Evolutionary conservation across 2,888 invertebrate species (phyloP).

Genomic region (Tenthredo amoena): DNA sequence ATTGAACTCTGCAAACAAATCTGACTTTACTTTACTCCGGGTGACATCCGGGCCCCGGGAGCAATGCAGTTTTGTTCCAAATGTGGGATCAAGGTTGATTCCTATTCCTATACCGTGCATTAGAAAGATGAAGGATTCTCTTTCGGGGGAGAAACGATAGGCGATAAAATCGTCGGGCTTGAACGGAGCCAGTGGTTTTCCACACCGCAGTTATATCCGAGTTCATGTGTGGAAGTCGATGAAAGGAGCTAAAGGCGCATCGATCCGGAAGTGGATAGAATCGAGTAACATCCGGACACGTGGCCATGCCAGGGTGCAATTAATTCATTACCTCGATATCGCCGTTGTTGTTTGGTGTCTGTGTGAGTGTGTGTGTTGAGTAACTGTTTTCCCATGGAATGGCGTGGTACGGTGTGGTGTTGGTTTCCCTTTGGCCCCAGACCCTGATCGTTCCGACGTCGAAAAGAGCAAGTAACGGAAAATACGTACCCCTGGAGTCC

Average conservation of each 20-base stretch:
- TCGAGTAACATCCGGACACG: constrained; percentile 73
- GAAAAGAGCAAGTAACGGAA: constrained; percentile 39
- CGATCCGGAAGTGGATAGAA: constrained; percentile 68
- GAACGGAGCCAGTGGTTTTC: background rate
- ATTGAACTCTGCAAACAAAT: background rate
- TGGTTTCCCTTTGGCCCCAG: background rate
- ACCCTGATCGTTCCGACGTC: background rate
- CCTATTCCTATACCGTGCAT: background rate
- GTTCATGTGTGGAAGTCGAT: background rate
- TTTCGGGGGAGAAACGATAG: background rate
- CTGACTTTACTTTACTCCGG: background rate
- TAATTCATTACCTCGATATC: constrained; percentile 74
- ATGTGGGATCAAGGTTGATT: background rate
- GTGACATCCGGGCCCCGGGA: background rate
- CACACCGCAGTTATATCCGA: background rate
- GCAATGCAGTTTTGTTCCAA: background rate
- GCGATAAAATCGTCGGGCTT: constrained; percentile 16
- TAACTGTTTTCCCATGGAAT: constrained; percentile 18
- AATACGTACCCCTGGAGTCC: background rate
- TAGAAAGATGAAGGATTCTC: background rate
- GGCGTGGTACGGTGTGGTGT: background rate
- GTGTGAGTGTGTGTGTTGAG: background rate
- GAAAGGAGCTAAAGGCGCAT: constrained; percentile 55
- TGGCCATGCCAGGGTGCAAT: constrained; percentile 68
- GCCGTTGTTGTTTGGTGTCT: background rate